Evolutionary conservation across 2,113 vertebrate species (phyloP).

Genomic region (Sander vitreus): DNA sequence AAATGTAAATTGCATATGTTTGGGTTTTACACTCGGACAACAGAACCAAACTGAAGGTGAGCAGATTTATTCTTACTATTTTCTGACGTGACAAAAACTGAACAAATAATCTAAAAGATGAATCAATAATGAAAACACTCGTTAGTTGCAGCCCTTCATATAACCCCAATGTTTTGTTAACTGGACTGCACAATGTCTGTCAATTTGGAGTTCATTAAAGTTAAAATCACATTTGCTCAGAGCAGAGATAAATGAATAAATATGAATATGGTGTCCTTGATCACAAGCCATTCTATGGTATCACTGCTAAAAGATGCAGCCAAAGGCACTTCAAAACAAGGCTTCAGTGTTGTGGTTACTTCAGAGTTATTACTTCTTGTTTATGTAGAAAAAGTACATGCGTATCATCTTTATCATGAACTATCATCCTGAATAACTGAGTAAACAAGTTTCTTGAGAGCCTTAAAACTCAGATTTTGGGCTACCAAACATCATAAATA

Average conservation of each 20-base stretch:
- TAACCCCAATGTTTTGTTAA: conserved; percentile 19
- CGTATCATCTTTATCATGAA: conserved; percentile 21
- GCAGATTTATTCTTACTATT: conserved; percentile 2
- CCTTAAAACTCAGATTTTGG: background rate
- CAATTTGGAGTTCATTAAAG: conserved; percentile 30
- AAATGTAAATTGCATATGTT: background rate
- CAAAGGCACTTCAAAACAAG: conserved; percentile 38
- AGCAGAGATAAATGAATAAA: conserved; percentile 12
- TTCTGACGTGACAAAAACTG: background rate
- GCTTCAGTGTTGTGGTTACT: conserved; percentile 34
- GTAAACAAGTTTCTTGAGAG: conserved; percentile 3
- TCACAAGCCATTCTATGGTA: conserved; percentile 28
- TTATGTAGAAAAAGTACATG: conserved; percentile 16
- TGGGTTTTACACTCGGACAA: background rate
- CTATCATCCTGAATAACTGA: background rate
- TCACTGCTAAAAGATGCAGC: conserved; percentile 34
- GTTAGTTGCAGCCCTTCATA: background rate
- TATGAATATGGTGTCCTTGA: conserved; percentile 43
- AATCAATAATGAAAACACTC: conserved; percentile 5
- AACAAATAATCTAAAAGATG: background rate
- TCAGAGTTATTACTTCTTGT: conserved; percentile 30
- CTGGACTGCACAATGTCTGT: conserved; percentile 17
- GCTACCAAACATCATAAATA: background rate
- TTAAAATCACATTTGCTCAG: conserved; percentile 32
- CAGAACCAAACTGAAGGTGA: background rate